Base-by-base conservation (phyloP, 2,797 vertebrate species). In the Crocidura indochinensis region DNA sequence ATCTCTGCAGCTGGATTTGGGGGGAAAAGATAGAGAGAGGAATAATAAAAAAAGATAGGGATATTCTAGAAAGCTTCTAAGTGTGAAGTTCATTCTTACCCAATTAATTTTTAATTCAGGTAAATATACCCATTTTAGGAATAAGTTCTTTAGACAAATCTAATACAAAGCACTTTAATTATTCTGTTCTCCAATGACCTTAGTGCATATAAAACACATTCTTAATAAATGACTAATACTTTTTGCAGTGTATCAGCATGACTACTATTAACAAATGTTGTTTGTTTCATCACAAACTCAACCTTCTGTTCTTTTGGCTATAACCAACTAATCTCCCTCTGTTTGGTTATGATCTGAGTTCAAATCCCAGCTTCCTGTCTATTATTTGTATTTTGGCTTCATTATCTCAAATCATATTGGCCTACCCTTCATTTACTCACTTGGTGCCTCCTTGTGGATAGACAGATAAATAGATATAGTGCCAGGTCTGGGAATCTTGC, bases 91-190 rank as follows among this genome's bases (percentile, higher is more conserved):
- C 31, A 87, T 0, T 38, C 76, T 87, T 46, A 65, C 11, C 38
- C 46, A 22, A 20, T 8, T 68, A 67, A 53, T 64, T 87, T 83
- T 71, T 69, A 74, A 62, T 88, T 82, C 20, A 71, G 19, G 4
- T 76, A 88, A 72, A 29, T 64, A 2, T 15, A 10, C 10, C 22
- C 26, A 65, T 91, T 94, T 90, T 84, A 87, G 51, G 84, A 84
- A 76, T 8, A 87, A 17, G 49, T 11, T 56, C 11, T 68, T 69
- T 8, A 69, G 65, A 86, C 17, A 85, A 80, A 81, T 6, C n/a
- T 29, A 47, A 27, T 44, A 47, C 86, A 56, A 84, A 73, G 93
- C 84, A 2, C 24, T 69, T 62, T 78, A 72, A 71, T 65, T 56
- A 60, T 78, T 84, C 71, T 68, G 22, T 15, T 82, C 14, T 85